Evolutionary conservation across 2,888 invertebrate genomes (phyloP), one percentile per base, ranked within the genome.

Genomic region (Morpho helenor): DNA sequence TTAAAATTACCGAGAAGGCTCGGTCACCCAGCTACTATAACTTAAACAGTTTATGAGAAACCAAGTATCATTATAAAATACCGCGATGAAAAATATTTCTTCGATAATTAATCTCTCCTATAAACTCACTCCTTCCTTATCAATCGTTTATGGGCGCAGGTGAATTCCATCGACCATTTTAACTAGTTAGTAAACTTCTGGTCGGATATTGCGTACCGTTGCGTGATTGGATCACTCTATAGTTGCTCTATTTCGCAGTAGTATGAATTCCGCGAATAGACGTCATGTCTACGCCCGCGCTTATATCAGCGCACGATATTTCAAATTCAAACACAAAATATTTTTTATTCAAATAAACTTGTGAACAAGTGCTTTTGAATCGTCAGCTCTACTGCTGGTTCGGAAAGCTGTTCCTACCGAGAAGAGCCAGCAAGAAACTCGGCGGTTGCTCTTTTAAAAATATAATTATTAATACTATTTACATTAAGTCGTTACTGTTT

Each of bases 211-310:
- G 75, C 74, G 74, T 74, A 70, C 73, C 69, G 71, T 72, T 70
- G 72, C 69, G 77, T 80, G 82, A 80, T 75, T 78, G 76, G 79
- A 82, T 79, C 75, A 74, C 66, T 78, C 74, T 77, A 80, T 80
- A 75, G 71, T 63, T 67, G 75, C 66, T 69, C 76, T 68, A 76
- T 70, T 82, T 76, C 78, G 71, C 41, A 46, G 62, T 73, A 76
- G 66, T 65, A 67, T 66, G 65, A 66, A 69, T 75, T 79, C 81
- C 68, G 70, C 68, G 79, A 80, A 78, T 72, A 73, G 74, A 72
- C 61, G 62, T 60, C 56, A 51, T 41, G 68, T 65, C 56, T 59
- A 54, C 59, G 56, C 50, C 22, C 22, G 51, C 48, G 52, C 52
- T 49, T 48, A 23, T 56, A 51, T 51, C 56, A 45, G 44, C 22